phyloP scores from a whole-genome alignment of 2,113 vertebrate species.

The Rutilus rutilus region DNA sequence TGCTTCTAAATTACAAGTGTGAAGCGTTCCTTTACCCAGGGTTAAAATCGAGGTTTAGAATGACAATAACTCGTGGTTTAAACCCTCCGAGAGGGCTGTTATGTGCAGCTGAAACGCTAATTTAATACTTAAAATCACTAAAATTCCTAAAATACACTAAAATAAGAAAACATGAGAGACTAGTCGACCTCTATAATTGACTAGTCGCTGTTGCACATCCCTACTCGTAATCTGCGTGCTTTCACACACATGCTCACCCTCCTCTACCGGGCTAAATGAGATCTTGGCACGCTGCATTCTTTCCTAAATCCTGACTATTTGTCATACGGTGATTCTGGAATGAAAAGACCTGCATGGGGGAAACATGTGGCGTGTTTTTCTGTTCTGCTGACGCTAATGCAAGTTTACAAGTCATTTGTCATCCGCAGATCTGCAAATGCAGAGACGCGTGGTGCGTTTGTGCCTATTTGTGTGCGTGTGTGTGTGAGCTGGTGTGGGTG shows the following conservation, averaged over 20 bases:
- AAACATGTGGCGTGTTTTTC: constrained; percentile 52
- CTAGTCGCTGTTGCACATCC: neutral
- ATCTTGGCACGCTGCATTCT: constrained; percentile 55
- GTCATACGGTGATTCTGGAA: constrained; percentile 60
- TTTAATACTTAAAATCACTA: neutral
- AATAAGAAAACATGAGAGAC: neutral
- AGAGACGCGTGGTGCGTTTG: constrained; percentile 25
- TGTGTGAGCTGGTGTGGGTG: constrained; percentile 48
- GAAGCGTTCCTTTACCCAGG: too few relatives aligned
- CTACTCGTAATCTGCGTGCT: neutral
- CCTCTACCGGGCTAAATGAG: constrained; percentile 54
- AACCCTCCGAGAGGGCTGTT: neutral
- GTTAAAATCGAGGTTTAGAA: too few relatives aligned
- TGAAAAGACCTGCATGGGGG: constrained; percentile 59
- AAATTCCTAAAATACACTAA: too few relatives aligned
- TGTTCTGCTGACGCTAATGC: constrained; percentile 67
- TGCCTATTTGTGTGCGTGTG: constrained; percentile 35
- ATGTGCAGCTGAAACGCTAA: neutral
- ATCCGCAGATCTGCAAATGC: constrained; percentile 56
- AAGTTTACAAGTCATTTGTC: constrained; percentile 73
- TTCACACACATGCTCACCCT: constrained; percentile 34
- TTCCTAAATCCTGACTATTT: constrained; percentile 61
- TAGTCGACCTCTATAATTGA: constrained; percentile 9
- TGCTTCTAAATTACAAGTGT: too few relatives aligned
- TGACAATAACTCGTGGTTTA: too few relatives aligned